These are phyloP conservation scores for Sinocyclocheilus rhinocerous DNA, from an alignment of 2,113 vertebrate species.

Conservation along the genomic window DNA sequence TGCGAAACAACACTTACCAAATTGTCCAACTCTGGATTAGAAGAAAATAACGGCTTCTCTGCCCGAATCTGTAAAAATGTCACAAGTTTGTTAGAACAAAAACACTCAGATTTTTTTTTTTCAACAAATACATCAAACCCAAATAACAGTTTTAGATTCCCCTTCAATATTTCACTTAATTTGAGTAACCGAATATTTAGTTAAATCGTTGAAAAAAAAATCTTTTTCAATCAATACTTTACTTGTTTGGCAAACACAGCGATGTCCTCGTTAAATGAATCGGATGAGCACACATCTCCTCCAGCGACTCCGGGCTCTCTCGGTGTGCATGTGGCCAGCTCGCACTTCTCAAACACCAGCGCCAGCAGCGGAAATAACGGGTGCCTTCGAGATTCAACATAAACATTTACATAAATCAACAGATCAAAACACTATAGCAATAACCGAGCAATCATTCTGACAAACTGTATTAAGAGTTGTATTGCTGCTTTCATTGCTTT, in stretches of 20 bases:
- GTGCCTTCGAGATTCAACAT: constrained; percentile 80
- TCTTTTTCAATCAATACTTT: neutral
- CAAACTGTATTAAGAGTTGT: neutral
- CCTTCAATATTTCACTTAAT: neutral
- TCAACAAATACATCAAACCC: constrained; percentile 48
- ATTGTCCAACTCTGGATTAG: constrained; percentile 92
- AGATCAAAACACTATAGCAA: neutral
- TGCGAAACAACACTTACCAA: constrained; percentile 78
- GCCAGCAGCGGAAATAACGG: constrained; percentile 95
- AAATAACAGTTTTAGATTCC: neutral
- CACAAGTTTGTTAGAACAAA: constrained; percentile 12
- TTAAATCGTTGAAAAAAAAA: neutral
- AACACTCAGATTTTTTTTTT: too few species aligned
- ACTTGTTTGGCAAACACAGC: constrained; percentile 96
- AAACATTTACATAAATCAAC: neutral
- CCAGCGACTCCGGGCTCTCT: constrained; percentile 92
- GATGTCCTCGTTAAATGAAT: constrained; percentile 97
- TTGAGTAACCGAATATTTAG: neutral
- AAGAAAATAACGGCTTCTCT: constrained; percentile 93
- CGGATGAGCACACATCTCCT: constrained; percentile 94
- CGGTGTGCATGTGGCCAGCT: constrained; percentile 96
- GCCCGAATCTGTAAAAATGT: constrained; percentile 79
- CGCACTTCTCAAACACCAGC: constrained; percentile 97
- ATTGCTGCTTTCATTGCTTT: neutral
- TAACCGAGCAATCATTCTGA: neutral